Conservation (phyloP, 2,113 vertebrate genomes). For the Desmodus rotundus region DNA sequence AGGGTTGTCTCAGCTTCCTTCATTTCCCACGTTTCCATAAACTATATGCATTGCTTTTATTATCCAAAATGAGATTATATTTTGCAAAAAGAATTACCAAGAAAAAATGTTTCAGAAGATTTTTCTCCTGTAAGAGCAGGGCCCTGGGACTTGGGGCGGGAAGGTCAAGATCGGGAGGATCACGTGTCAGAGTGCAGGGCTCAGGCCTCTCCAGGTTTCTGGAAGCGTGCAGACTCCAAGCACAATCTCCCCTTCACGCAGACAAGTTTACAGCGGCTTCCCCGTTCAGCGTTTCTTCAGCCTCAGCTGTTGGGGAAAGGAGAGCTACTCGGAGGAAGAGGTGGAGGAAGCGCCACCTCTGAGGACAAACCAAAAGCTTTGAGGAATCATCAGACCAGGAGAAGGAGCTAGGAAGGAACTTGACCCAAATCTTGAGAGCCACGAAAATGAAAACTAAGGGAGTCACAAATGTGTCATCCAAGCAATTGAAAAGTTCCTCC, state of each 20-base stretch:
- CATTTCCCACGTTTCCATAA: slow-evolving; percentile 30
- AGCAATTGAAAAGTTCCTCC: not conserved
- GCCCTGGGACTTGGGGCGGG: not conserved
- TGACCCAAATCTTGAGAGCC: not conserved
- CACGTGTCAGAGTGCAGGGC: not conserved
- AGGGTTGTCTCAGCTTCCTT: not conserved
- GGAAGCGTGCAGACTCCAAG: not conserved
- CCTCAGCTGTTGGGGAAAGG: not conserved
- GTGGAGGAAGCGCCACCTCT: not conserved
- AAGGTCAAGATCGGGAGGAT: no score
- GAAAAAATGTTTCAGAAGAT: not conserved
- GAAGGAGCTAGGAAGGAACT: not conserved
- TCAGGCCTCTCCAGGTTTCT: no score
- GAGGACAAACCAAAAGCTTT: not conserved
- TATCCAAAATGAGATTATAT: slow-evolving; percentile 40
- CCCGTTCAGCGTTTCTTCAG: not conserved
- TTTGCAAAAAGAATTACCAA: slow-evolving; percentile 39
- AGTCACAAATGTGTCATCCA: not conserved
- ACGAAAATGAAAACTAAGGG: not conserved
- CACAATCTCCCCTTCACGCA: fast-evolving
- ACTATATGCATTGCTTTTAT: not conserved
- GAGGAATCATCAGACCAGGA: not conserved
- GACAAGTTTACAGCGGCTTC: not conserved
- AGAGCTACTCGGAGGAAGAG: not conserved
- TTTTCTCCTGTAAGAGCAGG: not conserved